A percentile compares a stretch with the other conserved stretches of the same genome.
Evolutionary conservation across 2,888 invertebrate genomes (phyloP).

Genomic region (Corbicula japonica): DNA sequence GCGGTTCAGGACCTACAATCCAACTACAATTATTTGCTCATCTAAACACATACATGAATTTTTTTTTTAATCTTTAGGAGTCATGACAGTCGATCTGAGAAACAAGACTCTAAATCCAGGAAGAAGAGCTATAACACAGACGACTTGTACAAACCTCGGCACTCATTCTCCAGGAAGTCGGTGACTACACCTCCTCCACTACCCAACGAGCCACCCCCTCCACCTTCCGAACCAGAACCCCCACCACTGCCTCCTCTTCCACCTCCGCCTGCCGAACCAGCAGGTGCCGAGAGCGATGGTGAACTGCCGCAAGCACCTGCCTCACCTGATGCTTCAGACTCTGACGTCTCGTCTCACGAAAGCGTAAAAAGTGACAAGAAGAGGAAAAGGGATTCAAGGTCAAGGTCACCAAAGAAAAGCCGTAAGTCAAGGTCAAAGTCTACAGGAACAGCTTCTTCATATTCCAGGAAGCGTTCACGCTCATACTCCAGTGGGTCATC

Average conservation of each 20-base stretch:
- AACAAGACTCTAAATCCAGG: constrained; percentile 33
- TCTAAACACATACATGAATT: too few species aligned
- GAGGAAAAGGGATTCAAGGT: constrained; percentile 37
- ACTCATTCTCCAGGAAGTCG: constrained; percentile 58
- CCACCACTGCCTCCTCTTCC: constrained; percentile 61
- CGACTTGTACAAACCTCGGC: constrained; percentile 91
- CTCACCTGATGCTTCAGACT: constrained; percentile 40
- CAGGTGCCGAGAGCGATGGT: constrained; percentile 17
- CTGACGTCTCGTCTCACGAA: constrained; percentile 13
- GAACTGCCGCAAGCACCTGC: constrained; percentile 47
- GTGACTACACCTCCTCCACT: constrained; percentile 53
- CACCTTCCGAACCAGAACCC: constrained; percentile 50
- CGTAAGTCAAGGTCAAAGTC: constrained; percentile 42
- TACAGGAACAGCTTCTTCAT: constrained; percentile 31
- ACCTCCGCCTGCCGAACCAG: constrained; percentile 43
- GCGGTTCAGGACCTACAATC: too few species aligned
- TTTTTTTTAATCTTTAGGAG: constrained; percentile 38
- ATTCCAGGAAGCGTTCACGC: constrained; percentile 37
- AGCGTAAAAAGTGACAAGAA: constrained; percentile 15
- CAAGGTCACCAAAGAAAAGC: constrained; percentile 48
- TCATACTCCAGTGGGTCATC: constrained; percentile 48
- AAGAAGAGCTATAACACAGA: constrained; percentile 90
- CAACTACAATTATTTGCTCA: too few species aligned
- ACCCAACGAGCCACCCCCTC: constrained; percentile 64
- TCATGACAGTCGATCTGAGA: constrained; percentile 21